Base-by-base conservation (phyloP, 2,888 invertebrate genomes). In the Altica lythri region DNA sequence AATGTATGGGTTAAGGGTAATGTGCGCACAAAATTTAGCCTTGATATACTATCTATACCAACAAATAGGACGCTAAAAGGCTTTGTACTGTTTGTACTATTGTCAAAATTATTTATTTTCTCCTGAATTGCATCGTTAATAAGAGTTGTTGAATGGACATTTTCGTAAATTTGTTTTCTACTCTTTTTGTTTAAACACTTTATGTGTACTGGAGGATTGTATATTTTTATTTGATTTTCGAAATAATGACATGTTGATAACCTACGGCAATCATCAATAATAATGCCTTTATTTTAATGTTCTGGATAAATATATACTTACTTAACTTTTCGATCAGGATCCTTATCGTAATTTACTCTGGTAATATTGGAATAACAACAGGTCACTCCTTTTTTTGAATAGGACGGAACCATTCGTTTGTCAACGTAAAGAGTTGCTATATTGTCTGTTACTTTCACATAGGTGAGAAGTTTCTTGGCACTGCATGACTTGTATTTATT, bases 31-130 rank as follows among this genome's bases (percentile, higher is more conserved):
- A 91, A 81, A 71, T 92, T 89, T 19, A 89, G 77, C 47, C 91
- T 75, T 0, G 93, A 94, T 67, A 93, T 86, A 34, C 91, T 90
- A 71, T 94, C 92, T 66, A 94, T 86, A 30, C 93, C 94, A 27
- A 95, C 71, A 72, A 93, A 79, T 16, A 93, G 75, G 0, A 94
- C 83, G 68, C 85, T 88, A n/a, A 85, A 73, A 32, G 77, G 77
- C 62, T 72, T 64, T 4, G 57, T 57, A 14, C 30, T 57, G 62
- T 72, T 65, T 2, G 58, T 58, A 16, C 40, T 57, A 46, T 67
- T 63, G 53, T 65, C 64, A 48, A 67, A 47, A 8, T 27, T 55
- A 9, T 57, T 43, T 4, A 66, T 55, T 62, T 65, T 64, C 29
- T 52, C 61, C 16, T 65, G n/a, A n/a, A n/a, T n/a, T n/a, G n/a